phyloP scores from a whole-genome alignment of 2,113 vertebrate species.

The Hippocampus barbouri region DNA sequence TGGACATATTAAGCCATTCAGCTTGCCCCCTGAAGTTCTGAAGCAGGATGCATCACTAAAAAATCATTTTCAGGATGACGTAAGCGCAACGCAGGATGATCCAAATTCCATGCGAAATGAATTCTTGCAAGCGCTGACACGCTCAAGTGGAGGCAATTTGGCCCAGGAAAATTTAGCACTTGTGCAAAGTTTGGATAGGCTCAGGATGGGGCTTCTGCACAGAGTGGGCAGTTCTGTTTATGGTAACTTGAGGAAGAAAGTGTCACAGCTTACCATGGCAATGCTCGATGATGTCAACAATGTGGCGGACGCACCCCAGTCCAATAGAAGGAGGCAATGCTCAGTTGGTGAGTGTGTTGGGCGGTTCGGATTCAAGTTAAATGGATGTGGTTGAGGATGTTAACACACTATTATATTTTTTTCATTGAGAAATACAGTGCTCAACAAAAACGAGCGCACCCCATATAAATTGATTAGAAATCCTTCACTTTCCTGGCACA shows the following conservation, averaged over 20 bases:
- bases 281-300: slow-evolving; percentile 80
- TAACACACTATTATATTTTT: background rate
- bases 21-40: slow-evolving; percentile 62
- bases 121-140: slow-evolving; percentile 75
- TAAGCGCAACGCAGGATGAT: slow-evolving; percentile 27
- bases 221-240: slow-evolving; percentile 81
- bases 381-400: background rate
- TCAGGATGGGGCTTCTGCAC: slow-evolving; percentile 74
- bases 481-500: too few relatives aligned
- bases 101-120: slow-evolving; percentile 63
- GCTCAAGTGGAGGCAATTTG: slow-evolving; percentile 59
- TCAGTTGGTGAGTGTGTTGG: slow-evolving; percentile 75
- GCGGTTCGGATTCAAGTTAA: background rate
- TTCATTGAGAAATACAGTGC: background rate
- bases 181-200: slow-evolving; percentile 74
- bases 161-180: slow-evolving; percentile 69
- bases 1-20: slow-evolving; percentile 72
- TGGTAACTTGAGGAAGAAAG: slow-evolving; percentile 76
- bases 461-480: background rate
- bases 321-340: slow-evolving; percentile 72
- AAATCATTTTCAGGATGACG: slow-evolving; percentile 50
- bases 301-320: slow-evolving; percentile 73
- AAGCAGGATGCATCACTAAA: slow-evolving; percentile 33
- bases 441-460: background rate
- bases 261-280: slow-evolving; percentile 76